A percentile compares a stretch with the other conserved stretches of the same genome.
These are phyloP conservation scores for Hydraecia micacea DNA, from an alignment of 2,888 invertebrate genomes.

Conservation along the genomic window DNA sequence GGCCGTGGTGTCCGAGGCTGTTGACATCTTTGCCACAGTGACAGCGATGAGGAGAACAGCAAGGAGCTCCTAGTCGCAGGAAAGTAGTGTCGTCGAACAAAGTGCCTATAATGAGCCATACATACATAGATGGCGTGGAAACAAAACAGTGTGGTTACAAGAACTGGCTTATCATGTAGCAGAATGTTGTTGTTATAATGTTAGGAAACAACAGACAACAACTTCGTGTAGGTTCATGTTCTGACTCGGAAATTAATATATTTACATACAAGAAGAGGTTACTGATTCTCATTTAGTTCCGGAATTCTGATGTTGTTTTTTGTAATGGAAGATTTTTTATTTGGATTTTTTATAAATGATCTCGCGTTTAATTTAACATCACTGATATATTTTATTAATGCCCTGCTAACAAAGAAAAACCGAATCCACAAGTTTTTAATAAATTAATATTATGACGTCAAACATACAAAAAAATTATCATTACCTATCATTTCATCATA, in stretches of 20 bases:
- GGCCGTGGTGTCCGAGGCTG: too few relatives aligned
- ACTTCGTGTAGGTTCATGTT: constrained; percentile 71
- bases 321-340: constrained; percentile 1
- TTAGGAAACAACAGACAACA: constrained; percentile 69
- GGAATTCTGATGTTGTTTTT: constrained; percentile 14
- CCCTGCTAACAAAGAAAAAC: neutral
- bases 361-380: neutral
- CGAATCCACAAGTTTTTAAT: neutral
- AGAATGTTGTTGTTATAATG: constrained; percentile 75
- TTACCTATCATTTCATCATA: neutral
- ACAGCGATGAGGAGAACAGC: too few relatives aligned
- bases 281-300: constrained; percentile 57
- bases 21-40: too few relatives aligned
- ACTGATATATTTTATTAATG: neutral
- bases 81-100: too few relatives aligned
- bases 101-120: constrained; percentile 55
- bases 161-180: constrained; percentile 71
- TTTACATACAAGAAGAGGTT: constrained; percentile 66
- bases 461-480: neutral
- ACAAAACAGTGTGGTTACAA: constrained; percentile 71
- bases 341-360: neutral
- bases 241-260: constrained; percentile 70
- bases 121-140: constrained; percentile 72
- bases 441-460: neutral
- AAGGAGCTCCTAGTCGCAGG: too few relatives aligned